Base-by-base conservation (phyloP, 2,113 vertebrate genomes). In the Rutilus rutilus region DNA sequence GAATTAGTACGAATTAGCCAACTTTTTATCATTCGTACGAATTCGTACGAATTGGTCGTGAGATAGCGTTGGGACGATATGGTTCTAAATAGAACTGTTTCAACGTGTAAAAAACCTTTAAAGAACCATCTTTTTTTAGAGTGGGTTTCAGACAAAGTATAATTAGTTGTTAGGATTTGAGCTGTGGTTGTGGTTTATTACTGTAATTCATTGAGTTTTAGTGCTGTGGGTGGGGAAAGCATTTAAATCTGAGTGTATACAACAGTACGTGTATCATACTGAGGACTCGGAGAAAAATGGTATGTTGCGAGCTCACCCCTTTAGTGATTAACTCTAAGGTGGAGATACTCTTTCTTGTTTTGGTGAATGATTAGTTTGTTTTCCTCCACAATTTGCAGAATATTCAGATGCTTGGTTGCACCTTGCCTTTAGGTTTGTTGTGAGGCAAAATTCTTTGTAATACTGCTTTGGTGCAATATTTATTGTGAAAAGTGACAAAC, bases 81-180 rank as follows among this genome's bases (percentile, higher is more conserved):
- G 3, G 5, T 39, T 39, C 36, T 39, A 39, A 39, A 39, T 39
- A 39, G 36, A 36, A 6, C 36, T 36, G 36, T 39, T 39, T 6
- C 36, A 6, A 39, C 6, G 36, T 39, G 36, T 39, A 39, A 39
- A 39, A 3, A 30, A 36, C 36, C 36, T 36, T 36, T 36, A 36
- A 36, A 36, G 36, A 39, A 39, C 39, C 6, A 7, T 39, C 39
- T 39, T 39, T 39, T 39, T 39, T 39, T 39, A 39, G 39, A 39
- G 39, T 80, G 39, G 14, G 23, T 27, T 62, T 75, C 45, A 75
- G 52, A 71, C 59, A 47, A 30, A 19, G 45, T 73, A 54, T 30
- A 42, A 23, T 77, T 27, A 23, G 86, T 83, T 47, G 77, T 83
- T 83, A 83, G 73, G 42, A 62, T 59, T 71, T 45, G 60, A 27